Evolutionary conservation across 2,888 invertebrate species (phyloP), one percentile per base, ranked within the genome.

Genomic region (Cylloceria caligata): DNA sequence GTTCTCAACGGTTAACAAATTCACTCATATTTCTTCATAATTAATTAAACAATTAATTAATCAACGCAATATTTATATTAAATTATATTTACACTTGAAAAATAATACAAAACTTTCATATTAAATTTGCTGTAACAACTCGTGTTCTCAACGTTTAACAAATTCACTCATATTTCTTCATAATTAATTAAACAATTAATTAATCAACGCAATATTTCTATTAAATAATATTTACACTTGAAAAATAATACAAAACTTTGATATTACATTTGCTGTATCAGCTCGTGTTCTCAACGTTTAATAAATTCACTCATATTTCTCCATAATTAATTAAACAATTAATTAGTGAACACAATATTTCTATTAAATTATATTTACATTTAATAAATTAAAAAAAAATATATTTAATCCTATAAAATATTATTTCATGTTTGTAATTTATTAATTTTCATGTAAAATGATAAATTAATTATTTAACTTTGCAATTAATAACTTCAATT

Each of bases 231-330:
- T 13, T 7, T 39, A 39, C 13, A 9, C 11, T 39, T 9, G 13
- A 39, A 39, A 39, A 2, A 11, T 39, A 13, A 13, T 39, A 2
- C 6, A 39, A 39, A 6, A n/a, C 16, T 47, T 11, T 52, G 52
- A 52, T 39, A 24, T 42, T 30, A 52, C 47, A 47, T 45, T 62
- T 47, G 27, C 27, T 30, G 39, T 65, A 13, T 45, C 47, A n/a
- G n/a, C 13, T 21, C 55, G 24, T 21, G 49, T 6, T 49, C 55
- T 11, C 55, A 1, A 13, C 57, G 30, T 16, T 11, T 24, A 24
- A 24, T 52, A 9, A 13, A 42, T 11, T 6, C 16, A 27, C 6
- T 30, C 9, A 24, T 27, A 13, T 57, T 57, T 57, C 30, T 30
- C 7, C 6, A 5, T 13, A 9, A n/a, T n/a, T n/a, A n/a, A n/a